phyloP scores from a whole-genome alignment of 2,113 vertebrate genomes.

The Chascanopsetta lugubris region DNA sequence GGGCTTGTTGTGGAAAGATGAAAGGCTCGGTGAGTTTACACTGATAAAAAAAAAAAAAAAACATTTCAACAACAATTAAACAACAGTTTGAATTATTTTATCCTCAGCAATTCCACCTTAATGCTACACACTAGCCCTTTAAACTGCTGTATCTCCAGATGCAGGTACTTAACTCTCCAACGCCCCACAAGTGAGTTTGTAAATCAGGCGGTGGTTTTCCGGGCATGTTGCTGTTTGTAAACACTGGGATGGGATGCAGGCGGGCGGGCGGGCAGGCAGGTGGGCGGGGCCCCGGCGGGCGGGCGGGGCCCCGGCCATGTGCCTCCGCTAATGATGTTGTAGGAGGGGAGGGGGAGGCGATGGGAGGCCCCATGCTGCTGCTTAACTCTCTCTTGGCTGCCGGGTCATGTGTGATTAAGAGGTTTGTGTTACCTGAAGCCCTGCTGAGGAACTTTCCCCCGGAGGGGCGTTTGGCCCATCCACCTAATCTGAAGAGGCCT shows the following conservation, averaged over 20 bases:
- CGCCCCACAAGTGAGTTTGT: constrained; percentile 87
- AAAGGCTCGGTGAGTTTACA: too few species aligned
- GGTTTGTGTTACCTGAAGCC: constrained; percentile 86
- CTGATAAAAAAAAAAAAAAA: too few species aligned
- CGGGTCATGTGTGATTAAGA: constrained; percentile 90
- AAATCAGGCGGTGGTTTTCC: constrained; percentile 90
- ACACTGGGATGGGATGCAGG: constrained; percentile 76
- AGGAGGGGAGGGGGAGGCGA: constrained; percentile 71
- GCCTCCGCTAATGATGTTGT: constrained; percentile 74
- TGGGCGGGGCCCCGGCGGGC: constrained; percentile 65
- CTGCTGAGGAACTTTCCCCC: constrained; percentile 83
- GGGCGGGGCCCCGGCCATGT: constrained; percentile 59
- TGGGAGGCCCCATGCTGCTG: constrained; percentile 78
- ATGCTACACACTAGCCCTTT: too few species aligned
- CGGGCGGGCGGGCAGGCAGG: constrained; percentile 58
- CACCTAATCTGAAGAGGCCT: constrained; percentile 79
- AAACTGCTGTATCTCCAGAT: too few species aligned
- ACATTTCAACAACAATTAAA: too few species aligned
- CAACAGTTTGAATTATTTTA: too few species aligned
- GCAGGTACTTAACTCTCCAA: too few species aligned
- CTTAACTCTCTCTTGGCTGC: constrained; percentile 82
- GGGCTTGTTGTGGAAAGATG: too few species aligned
- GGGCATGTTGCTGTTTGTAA: constrained; percentile 92
- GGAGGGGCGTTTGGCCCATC: constrained; percentile 80
- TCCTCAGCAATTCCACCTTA: too few species aligned